Base-by-base conservation (phyloP, 2,797 vertebrate genomes). In the Cephalopachus bancanus region DNA sequence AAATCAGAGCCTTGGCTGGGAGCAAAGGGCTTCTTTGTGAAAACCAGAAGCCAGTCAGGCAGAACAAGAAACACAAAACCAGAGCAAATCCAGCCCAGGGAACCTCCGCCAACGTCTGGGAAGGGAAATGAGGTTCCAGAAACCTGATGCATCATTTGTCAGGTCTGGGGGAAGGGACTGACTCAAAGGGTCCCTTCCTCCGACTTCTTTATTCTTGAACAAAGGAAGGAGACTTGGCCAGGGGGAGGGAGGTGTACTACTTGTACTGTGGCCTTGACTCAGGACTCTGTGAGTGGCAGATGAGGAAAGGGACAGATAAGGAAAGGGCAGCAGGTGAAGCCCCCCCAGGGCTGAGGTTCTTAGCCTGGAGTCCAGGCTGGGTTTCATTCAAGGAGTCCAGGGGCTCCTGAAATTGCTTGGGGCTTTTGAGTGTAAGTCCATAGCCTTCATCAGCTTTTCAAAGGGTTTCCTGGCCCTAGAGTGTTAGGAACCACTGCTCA, bases 161-260 rank as follows among this genome's bases (percentile, higher is more conserved):
- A 72, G 33, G 49, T 7, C 12, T 14, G 20, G 30, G 53, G 78
- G 79, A 83, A 90, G 28, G 53, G 24, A 62, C 16, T 26, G 20
- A 60, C 74, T 49, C 9, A 24, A 69, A 59, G 49, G 49, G 22
- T 28, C 22, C 74, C 89, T 76, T 81, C 53, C 74, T 95, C 75
- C 49, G 97, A 80, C 93, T 55, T 78, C 75, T 94, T 97, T 96
- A 97, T 96, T 95, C 93, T 74, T 26, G 49, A 89, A 89, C 7
- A 57, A 80, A 75, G 80, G 19, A n/a, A 59, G 37, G n/a, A 75
- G 69, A 44, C 2, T 8, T 1, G 6, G 65, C 19, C 7, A 3
- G 20, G 19, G 8, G n/a, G 20, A 19, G n/a, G 28, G n/a, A 6
- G 17, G 10, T 37, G 37, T 3, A 91, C 71, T 51, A 20, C 49